These are phyloP conservation scores for Oscheius sp. DNA, from an alignment of 1,140 invertebrate genomes.

Conservation along the genomic window DNA sequence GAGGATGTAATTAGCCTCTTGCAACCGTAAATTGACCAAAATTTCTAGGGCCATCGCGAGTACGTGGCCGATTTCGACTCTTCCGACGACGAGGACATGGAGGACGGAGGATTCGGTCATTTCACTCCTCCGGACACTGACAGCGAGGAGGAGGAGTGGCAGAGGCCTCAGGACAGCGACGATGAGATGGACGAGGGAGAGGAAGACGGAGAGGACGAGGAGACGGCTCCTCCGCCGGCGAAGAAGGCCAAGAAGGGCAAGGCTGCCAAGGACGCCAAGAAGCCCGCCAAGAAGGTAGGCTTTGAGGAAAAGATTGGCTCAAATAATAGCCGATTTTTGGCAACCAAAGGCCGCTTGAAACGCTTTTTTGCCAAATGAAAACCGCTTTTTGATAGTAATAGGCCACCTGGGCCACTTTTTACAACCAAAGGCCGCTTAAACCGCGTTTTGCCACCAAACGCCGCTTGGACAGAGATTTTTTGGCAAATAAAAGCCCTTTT, in stretches of 20 bases:
- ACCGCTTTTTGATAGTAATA: no score
- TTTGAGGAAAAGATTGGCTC: no score
- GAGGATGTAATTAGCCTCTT: slow-evolving; percentile 14
- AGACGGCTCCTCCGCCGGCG: slow-evolving; percentile 26
- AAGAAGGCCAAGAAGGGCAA: slow-evolving; percentile 38
- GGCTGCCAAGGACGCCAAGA: slow-evolving; percentile 15
- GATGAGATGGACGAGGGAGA: slow-evolving; percentile 32
- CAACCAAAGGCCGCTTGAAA: no score
- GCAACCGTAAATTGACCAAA: background rate
- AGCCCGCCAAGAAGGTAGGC: slow-evolving; percentile 15
- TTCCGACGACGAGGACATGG: slow-evolving; percentile 56
- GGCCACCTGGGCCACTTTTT: no score
- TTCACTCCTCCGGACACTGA: slow-evolving; percentile 35
- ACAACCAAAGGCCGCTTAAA: no score
- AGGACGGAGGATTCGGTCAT: slow-evolving; percentile 31
- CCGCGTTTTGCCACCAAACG: no score
- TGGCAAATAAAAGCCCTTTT: no score
- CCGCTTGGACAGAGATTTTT: no score
- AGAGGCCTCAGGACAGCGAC: slow-evolving; percentile 27
- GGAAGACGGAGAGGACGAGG: slow-evolving; percentile 33
- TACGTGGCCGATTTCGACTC: slow-evolving; percentile 60
- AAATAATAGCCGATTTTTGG: no score
- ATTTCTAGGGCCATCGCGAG: slow-evolving; percentile 45
- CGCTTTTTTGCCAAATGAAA: no score
- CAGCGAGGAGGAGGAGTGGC: slow-evolving; percentile 46